Base-by-base conservation (phyloP, 1,140 invertebrate genomes). In the Tribolium castaneum region DNA sequence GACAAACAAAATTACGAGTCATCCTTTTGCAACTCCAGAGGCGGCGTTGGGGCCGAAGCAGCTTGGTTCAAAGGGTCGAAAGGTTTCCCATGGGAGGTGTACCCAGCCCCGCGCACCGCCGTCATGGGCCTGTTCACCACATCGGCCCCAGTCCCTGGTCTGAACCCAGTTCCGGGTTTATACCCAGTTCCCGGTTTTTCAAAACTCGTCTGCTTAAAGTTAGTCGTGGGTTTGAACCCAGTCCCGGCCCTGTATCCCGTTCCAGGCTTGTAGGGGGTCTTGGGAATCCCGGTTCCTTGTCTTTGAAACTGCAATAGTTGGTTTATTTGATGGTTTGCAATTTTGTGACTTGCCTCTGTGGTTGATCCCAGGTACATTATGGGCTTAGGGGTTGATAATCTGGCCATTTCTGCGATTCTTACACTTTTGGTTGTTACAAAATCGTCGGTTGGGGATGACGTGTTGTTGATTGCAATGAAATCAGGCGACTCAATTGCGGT, bases 61-160 rank as follows among this genome's bases (percentile, higher is more conserved):
- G 90, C 89, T 86, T 94, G 93, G 85, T 94, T 93, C 39, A 96
- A 86, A 10, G 95, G 94, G 88, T 97, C 95, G 87, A 96, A 96
- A 80, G 89, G 89, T 82, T 90, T 90, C 78, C 87, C 88, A 52
- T 87, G 87, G 76, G 91, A 91, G 2, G 95, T 97, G 86, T 97
- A 99, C 2, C 98, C 98, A 49, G 96, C 98, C 7, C 96, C 97
- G 75, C 95, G 89, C n/a, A 99, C 95, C 14, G 97, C 97, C 7
- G 98, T 99, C 90, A 98, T 97, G 6, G 98, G 98, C 76, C 98
- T 72, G 45, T 82, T 86, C 3, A 86, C 78, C 14, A 78, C 51
- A 50, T 81, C 83, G 7, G 75, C 34, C 4, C 78, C 79, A 13
- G 84, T 86, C 3, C 76, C 81, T 22, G 85, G 84, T 45, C 85